Conservation (phyloP, 1,140 invertebrate genomes). For the Drosophila kikkawai region DNA sequence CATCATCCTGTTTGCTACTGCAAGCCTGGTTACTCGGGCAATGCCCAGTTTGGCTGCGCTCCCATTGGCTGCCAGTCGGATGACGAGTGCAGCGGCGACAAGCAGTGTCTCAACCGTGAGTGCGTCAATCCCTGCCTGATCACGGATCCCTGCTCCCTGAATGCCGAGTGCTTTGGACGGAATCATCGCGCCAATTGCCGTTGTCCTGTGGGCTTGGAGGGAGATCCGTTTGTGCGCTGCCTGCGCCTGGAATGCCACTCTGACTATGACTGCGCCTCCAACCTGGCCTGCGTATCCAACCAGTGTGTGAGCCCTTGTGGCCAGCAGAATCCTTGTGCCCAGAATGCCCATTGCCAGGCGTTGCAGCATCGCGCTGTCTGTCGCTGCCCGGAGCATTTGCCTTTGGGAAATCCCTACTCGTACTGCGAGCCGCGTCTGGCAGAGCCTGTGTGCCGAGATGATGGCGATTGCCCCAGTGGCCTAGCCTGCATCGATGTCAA, state of each 20-base stretch:
- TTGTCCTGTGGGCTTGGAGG: conserved; percentile 89
- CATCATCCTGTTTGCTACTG: conserved; percentile 94
- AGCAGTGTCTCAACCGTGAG: conserved; percentile 93
- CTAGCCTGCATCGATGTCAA: conserved; percentile 92
- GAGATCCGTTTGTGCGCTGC: conserved; percentile 92
- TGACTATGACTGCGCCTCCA: conserved; percentile 90
- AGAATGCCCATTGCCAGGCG: conserved; percentile 92
- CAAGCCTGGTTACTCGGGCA: conserved; percentile 91
- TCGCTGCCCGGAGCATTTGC: conserved; percentile 90
- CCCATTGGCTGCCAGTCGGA: conserved; percentile 93
- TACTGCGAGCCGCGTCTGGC: conserved; percentile 88
- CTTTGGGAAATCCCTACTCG: conserved; percentile 91
- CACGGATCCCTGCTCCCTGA: conserved; percentile 91
- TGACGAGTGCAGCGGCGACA: conserved; percentile 90
- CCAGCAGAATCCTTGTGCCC: conserved; percentile 88
- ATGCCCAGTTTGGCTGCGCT: conserved; percentile 92
- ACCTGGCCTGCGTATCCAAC: conserved; percentile 89
- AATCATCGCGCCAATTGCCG: conserved; percentile 91
- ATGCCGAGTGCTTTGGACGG: conserved; percentile 92
- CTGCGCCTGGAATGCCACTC: conserved; percentile 92
- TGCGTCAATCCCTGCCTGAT: conserved; percentile 92
- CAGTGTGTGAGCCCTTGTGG: conserved; percentile 92
- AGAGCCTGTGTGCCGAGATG: conserved; percentile 89
- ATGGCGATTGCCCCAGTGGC: conserved; percentile 92
- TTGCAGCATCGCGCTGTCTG: conserved; percentile 91